Evolutionary conservation across 2,797 vertebrate species (phyloP).

Genomic region (Myotis myotis): DNA sequence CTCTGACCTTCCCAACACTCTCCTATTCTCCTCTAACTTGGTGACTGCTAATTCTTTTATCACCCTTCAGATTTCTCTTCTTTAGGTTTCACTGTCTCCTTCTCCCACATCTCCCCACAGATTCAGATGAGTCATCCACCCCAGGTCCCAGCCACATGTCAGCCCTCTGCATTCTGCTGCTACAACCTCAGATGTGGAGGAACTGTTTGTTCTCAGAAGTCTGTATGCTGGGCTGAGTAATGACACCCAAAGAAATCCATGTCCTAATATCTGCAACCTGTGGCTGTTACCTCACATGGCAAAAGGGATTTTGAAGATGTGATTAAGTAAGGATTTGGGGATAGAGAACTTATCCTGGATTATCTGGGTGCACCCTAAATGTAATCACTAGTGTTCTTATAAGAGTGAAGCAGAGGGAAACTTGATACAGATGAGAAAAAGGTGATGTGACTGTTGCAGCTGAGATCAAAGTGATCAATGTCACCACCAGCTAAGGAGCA

Average conservation of each 20-base stretch:
- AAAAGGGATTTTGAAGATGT: neutral
- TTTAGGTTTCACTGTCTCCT: neutral
- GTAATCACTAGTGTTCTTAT: neutral
- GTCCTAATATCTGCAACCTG: neutral
- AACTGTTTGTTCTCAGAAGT: neutral
- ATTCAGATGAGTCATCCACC: neutral
- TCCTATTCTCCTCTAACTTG: neutral
- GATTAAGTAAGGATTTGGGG: neutral
- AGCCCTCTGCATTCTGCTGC: neutral
- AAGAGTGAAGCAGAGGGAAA: neutral
- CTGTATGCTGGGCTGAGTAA: neutral
- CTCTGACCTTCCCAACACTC: neutral
- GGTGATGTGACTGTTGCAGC: rapidly evolving
- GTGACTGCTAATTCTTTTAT: neutral
- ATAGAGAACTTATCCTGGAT: neutral
- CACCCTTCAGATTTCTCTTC: neutral
- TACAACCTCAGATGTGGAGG: too few relatives aligned
- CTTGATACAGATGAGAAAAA: neutral
- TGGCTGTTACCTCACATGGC: neutral
- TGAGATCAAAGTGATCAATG: neutral
- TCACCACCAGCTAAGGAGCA: neutral
- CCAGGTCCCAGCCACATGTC: neutral
- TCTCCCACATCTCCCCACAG: neutral
- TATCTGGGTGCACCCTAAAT: neutral
- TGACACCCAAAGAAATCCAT: neutral